Evolutionary conservation across 2,888 invertebrate species (phyloP).

Genomic region (Caenorhabditis uteleia): DNA sequence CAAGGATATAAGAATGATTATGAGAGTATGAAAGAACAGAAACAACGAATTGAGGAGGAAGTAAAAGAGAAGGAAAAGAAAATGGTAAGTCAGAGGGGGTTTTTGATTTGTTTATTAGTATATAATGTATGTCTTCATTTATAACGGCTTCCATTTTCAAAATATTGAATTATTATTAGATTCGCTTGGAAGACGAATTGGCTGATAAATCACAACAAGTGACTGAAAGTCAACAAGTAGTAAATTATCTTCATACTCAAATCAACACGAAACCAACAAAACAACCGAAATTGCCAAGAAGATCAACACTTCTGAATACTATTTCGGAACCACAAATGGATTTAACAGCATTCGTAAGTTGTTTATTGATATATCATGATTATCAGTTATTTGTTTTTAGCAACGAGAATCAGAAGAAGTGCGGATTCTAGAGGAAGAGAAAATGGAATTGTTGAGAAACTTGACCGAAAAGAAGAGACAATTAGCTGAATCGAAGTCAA

Average conservation of each 20-base stretch:
- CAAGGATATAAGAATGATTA: slow-evolving; percentile 42
- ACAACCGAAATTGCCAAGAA: slow-evolving; percentile 47
- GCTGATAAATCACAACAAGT: slow-evolving; percentile 25
- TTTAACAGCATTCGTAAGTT: slow-evolving; percentile 24
- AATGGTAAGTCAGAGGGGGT: slow-evolving; percentile 6
- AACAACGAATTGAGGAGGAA: slow-evolving; percentile 25
- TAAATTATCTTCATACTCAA: slow-evolving; percentile 48
- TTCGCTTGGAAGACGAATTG: slow-evolving; percentile 18
- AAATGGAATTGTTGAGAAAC: slow-evolving; percentile 20
- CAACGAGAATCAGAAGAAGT: slow-evolving; percentile 30
- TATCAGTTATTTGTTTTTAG: slow-evolving; percentile 18
- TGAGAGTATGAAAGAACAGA: slow-evolving; percentile 31
- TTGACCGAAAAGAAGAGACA: slow-evolving; percentile 15
- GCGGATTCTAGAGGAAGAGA: slow-evolving; percentile 21
- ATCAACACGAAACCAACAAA: slow-evolving; percentile 49
- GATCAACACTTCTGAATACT: slow-evolving; percentile 41
- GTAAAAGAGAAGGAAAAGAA: slow-evolving; percentile 14
- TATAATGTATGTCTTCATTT: no score
- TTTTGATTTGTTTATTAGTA: background rate
- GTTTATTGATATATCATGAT: background rate
- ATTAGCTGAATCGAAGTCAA: slow-evolving; percentile 16
- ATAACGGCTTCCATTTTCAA: no score
- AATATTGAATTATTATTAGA: background rate
- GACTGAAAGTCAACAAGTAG: slow-evolving; percentile 22
- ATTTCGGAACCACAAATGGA: slow-evolving; percentile 30